These are phyloP conservation scores for Pangasius krempfi DNA, from an alignment of 2,797 vertebrate species.

Conservation along the genomic window DNA sequence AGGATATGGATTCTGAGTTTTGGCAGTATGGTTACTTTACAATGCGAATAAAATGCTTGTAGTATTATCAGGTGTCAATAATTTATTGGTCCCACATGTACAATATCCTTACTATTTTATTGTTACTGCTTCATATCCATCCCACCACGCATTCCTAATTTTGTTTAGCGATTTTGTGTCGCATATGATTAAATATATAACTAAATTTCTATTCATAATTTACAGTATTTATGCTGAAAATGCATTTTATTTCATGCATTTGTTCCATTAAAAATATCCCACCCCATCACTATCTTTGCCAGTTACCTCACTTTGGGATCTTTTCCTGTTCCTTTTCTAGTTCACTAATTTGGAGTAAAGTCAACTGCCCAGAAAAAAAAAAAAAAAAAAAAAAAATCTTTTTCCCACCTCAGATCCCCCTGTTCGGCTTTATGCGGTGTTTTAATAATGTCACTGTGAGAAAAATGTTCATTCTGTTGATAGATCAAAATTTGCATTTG, in stretches of 20 bases:
- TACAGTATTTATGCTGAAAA: not conserved
- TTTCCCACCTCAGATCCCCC: not conserved
- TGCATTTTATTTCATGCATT: not conserved
- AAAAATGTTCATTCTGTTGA: not conserved
- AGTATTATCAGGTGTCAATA: not conserved
- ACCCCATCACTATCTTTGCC: not conserved
- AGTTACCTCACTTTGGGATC: not conserved
- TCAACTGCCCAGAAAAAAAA: slow-evolving; percentile 4
- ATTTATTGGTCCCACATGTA: not conserved
- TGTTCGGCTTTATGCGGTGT: not conserved
- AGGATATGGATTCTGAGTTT: not conserved
- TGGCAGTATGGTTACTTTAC: not conserved
- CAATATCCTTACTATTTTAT: not conserved
- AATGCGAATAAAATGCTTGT: not conserved
- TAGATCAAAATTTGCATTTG: not conserved
- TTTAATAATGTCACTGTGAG: not conserved
- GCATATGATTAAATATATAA: not conserved
- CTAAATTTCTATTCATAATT: not conserved
- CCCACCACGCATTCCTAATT: too few species aligned
- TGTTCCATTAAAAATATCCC: not conserved
- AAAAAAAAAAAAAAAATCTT: not conserved
- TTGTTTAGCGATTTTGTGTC: not conserved
- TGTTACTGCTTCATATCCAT: not conserved
- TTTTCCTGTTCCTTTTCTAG: not conserved
- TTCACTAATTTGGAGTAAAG: not conserved